Conservation (phyloP, 2,797 vertebrate species). For the Tokudaia muenninki region DNA sequence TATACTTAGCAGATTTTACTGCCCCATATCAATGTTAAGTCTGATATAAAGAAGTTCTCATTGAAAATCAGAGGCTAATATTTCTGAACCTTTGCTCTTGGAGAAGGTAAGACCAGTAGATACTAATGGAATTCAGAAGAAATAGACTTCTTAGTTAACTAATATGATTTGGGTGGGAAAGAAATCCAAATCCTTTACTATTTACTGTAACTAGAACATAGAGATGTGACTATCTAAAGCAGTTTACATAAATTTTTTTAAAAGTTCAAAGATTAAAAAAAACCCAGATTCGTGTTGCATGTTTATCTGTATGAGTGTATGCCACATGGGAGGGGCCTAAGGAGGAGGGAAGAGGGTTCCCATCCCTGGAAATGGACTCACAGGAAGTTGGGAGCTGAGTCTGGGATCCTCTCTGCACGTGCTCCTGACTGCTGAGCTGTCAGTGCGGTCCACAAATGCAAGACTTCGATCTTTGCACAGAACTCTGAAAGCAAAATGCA, state of each 20-base stretch:
- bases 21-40: conserved; percentile 9
- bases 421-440: background rate
- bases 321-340: background rate
- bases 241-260: background rate
- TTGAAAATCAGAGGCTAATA: background rate
- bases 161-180: background rate
- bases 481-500: background rate
- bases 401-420: background rate
- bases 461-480: background rate
- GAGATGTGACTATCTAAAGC: background rate
- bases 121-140: conserved; percentile 24
- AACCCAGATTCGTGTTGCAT: background rate
- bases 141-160: background rate
- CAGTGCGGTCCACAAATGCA: background rate
- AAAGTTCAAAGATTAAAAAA: background rate
- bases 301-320: background rate
- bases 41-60: background rate
- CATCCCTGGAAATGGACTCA: background rate
- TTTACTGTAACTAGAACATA: conserved; percentile 6
- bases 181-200: background rate
- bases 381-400: background rate
- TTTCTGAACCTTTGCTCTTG: background rate
- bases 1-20: conserved; percentile 44
- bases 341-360: background rate
- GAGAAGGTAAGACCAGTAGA: background rate